Percentiles rank a stretch among this genome's conserved stretches.
Conservation (phyloP, 2,888 invertebrate genomes). For the Sesamia inferens region DNA sequence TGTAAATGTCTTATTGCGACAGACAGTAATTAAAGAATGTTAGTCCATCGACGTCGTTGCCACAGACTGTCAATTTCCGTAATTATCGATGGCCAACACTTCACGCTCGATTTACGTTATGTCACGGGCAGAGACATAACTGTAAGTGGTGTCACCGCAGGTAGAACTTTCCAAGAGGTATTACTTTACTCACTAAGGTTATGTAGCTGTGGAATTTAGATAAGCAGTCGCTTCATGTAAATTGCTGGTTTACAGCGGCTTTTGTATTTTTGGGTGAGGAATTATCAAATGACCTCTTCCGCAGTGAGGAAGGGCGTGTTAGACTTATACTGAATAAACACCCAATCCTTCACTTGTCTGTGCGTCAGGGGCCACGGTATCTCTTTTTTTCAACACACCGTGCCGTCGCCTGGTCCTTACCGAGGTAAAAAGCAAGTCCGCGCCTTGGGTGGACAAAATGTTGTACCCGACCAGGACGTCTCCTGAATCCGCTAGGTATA, state of each 20-base stretch:
- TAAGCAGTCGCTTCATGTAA: background rate
- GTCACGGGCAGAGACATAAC: conserved; percentile 23
- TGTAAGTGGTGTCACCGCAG: background rate
- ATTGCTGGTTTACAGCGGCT: background rate
- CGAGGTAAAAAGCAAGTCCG: no score
- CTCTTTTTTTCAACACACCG: no score
- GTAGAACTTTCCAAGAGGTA: background rate
- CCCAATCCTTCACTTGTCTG: no score
- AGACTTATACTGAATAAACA: no score
- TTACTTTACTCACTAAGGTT: background rate
- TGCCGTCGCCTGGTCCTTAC: no score
- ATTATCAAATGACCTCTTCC: no score
- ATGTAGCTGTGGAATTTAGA: background rate
- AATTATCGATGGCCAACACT: conserved; percentile 39
- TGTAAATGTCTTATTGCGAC: conserved; percentile 25
- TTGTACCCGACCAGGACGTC: no score
- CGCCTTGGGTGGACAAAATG: no score
- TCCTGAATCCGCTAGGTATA: no score
- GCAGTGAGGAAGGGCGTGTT: no score
- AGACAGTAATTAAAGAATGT: conserved; percentile 51
- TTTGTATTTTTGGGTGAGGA: no score
- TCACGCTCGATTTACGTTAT: conserved; percentile 28
- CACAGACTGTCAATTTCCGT: conserved; percentile 36
- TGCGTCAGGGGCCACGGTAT: no score
- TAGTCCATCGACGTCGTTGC: conserved; percentile 41